A percentile compares a stretch with the other conserved stretches of the same genome.
phyloP scores from a whole-genome alignment of 2,888 invertebrate species.

The Cryptocephalus moraei region DNA sequence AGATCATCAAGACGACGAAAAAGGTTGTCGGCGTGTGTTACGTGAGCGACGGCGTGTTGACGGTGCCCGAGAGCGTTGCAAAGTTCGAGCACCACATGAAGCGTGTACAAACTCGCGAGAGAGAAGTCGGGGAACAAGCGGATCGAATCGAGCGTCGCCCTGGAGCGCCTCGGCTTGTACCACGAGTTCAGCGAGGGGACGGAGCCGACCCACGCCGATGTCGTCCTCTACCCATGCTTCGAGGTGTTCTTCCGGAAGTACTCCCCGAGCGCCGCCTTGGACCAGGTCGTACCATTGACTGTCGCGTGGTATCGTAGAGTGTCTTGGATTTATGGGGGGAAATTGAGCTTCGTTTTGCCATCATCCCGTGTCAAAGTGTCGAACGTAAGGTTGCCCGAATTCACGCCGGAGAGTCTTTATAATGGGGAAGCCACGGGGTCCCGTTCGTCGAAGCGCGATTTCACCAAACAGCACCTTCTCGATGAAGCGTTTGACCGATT shows the following conservation, averaged over 20 bases:
- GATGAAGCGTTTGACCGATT: slow-evolving; percentile 47
- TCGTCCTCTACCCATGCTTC: slow-evolving; percentile 66
- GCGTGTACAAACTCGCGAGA: slow-evolving; percentile 61
- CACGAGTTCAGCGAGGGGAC: slow-evolving; percentile 80
- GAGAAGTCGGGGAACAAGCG: slow-evolving; percentile 37
- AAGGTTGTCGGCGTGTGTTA: slow-evolving; percentile 28
- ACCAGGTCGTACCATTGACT: slow-evolving; percentile 47
- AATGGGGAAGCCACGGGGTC: slow-evolving; percentile 69
- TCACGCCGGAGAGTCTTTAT: slow-evolving; percentile 56
- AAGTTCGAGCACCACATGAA: slow-evolving; percentile 77
- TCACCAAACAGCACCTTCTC: slow-evolving; percentile 68
- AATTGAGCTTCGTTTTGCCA: slow-evolving; percentile 10
- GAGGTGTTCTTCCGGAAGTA: slow-evolving; percentile 46
- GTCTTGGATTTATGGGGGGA: slow-evolving; percentile 10
- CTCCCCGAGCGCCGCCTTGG: neutral
- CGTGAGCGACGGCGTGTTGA: slow-evolving; percentile 17
- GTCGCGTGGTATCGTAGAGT: slow-evolving; percentile 51
- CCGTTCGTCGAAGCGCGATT: slow-evolving; percentile 61
- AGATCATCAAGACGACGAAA: slow-evolving; percentile 54
- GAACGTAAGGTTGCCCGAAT: slow-evolving; percentile 23
- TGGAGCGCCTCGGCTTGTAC: slow-evolving; percentile 43
- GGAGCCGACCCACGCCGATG: slow-evolving; percentile 71
- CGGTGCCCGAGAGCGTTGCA: slow-evolving; percentile 58
- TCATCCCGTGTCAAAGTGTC: neutral
- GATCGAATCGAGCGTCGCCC: slow-evolving; percentile 40